These are phyloP conservation scores for Rachycentron canadum DNA, from an alignment of 2,797 vertebrate species.

Conservation along the genomic window DNA sequence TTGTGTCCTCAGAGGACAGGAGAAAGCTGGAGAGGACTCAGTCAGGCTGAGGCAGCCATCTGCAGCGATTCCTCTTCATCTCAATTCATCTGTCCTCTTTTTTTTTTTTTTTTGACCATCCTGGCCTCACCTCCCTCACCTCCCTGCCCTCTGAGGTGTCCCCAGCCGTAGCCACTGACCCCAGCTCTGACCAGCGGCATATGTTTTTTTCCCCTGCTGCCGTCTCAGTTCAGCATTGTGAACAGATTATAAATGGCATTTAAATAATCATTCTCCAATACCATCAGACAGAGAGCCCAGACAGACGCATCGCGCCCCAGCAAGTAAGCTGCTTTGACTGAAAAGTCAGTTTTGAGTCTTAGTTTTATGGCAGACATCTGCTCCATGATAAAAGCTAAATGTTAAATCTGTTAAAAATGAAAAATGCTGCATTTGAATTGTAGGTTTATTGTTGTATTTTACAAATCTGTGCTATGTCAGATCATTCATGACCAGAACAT, in stretches of 20 bases:
- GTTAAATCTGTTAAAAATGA: constrained; percentile 3
- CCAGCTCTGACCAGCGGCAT: constrained; percentile 39
- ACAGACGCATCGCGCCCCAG: constrained; percentile 11
- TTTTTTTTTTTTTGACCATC: constrained; percentile 31
- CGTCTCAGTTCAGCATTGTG: constrained; percentile 35
- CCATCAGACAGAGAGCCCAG: constrained; percentile 22
- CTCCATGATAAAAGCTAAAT: constrained; percentile 23
- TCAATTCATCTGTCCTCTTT: constrained; percentile 23
- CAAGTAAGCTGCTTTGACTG: constrained; percentile 58
- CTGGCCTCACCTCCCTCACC: constrained; percentile 41
- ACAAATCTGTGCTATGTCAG: not conserved
- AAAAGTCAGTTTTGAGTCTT: constrained; percentile 53
- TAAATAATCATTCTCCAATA: constrained; percentile 64
- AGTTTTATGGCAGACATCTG: constrained; percentile 60
- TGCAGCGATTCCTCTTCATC: constrained; percentile 53
- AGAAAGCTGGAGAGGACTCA: constrained; percentile 41
- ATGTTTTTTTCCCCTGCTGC: constrained; percentile 41
- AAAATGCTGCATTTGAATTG: not conserved
- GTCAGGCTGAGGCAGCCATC: constrained; percentile 67
- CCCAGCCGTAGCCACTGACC: constrained; percentile 47
- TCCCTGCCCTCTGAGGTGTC: constrained; percentile 52
- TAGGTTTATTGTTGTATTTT: not conserved
- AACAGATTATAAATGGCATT: constrained; percentile 63
- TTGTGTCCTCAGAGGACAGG: constrained; percentile 68
- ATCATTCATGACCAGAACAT: not conserved